Evolutionary conservation across 2,888 invertebrate genomes (phyloP).

Genomic region (Thecocarcelia acutangulata): DNA sequence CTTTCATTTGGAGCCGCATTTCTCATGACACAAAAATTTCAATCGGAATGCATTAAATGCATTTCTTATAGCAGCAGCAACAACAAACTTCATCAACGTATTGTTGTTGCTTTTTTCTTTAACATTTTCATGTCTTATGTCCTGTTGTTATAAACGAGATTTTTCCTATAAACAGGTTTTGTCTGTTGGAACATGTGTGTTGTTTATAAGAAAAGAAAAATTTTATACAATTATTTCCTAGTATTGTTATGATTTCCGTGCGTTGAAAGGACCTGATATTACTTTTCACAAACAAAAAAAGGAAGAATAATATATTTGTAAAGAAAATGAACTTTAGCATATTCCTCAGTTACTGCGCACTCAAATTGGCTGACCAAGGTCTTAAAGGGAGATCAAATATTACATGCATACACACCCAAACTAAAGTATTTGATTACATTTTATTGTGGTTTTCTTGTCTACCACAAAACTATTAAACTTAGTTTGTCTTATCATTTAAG

Average conservation of each 20-base stretch:
- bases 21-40: neutral
- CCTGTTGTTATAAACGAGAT: conserved; percentile 41
- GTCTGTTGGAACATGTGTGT: conserved; percentile 15
- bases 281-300: neutral
- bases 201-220: conserved; percentile 34
- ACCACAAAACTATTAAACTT: neutral
- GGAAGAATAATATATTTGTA: conserved; percentile 51
- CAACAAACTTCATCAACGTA: conserved; percentile 37
- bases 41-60: conserved; percentile 56
- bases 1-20: too few species aligned
- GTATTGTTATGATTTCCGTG: conserved; percentile 67
- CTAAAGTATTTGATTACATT: neutral
- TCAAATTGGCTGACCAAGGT: neutral
- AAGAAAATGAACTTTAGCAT: conserved; percentile 60
- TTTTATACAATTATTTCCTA: conserved; percentile 58
- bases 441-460: neutral
- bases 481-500: conserved; percentile 54
- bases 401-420: neutral
- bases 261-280: conserved; percentile 56
- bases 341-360: conserved; percentile 18
- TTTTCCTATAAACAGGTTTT: conserved; percentile 23
- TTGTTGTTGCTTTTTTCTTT: conserved; percentile 18
- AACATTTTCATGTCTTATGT: conserved; percentile 53
- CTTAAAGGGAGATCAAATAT: neutral
- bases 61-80: conserved; percentile 38